These are phyloP conservation scores for Ernsta delagoae DNA, from an alignment of 2,888 invertebrate genomes.

Conservation along the genomic window DNA sequence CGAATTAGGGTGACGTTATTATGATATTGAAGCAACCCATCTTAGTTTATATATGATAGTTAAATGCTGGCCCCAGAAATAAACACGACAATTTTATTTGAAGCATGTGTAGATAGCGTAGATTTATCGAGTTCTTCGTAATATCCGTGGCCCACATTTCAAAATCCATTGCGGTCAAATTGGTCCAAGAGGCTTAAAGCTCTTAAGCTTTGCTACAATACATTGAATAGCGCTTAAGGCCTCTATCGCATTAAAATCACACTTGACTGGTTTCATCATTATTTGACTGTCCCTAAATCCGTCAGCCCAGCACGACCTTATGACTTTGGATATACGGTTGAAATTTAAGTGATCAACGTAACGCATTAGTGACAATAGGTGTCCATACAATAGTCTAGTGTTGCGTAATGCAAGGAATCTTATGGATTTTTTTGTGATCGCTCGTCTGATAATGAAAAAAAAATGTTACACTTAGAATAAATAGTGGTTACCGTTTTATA, in stretches of 20 bases:
- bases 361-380: slow-evolving; percentile 23
- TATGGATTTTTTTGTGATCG: slow-evolving; percentile 21
- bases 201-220: slow-evolving; percentile 29
- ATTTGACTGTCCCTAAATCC: slow-evolving; percentile 10
- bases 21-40: no score
- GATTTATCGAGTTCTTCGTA: not conserved
- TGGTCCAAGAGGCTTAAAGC: slow-evolving; percentile 28
- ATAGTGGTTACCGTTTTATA: not conserved
- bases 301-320: not conserved
- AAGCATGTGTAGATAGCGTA: no score
- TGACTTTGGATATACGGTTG: not conserved
- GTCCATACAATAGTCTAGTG: slow-evolving; percentile 24
- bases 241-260: slow-evolving; percentile 63
- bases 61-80: no score
- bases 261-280: slow-evolving; percentile 47
- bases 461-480: slow-evolving; percentile 7
- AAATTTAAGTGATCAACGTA: not conserved
- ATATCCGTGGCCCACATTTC: slow-evolving; percentile 26
- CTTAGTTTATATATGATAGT: no score
- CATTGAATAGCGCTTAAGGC: slow-evolving; percentile 44
- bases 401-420: slow-evolving; percentile 35
- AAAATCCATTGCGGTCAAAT: slow-evolving; percentile 34
- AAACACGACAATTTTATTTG: no score
- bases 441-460: not conserved
- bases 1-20: no score